Conservation (phyloP, 2,888 invertebrate species). For the Cephus pygmeus region DNA sequence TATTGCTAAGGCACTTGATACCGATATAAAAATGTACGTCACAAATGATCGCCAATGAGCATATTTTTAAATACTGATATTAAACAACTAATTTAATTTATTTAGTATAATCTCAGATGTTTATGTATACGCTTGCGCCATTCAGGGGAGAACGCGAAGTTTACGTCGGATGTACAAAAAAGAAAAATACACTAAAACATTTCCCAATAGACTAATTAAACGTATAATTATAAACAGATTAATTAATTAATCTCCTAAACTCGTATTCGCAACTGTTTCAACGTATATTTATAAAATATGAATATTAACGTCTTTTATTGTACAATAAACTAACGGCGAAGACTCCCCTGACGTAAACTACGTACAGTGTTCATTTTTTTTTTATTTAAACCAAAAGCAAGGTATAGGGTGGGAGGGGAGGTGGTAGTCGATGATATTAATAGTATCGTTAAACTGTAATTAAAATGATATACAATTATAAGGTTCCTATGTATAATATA, state of each 20-base stretch:
- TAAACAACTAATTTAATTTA: conserved; percentile 58
- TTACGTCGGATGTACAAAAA: too few species aligned
- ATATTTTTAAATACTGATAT: conserved; percentile 64
- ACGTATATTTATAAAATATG: too few species aligned
- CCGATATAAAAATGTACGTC: conserved; percentile 64
- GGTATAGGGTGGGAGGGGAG: conserved; percentile 30
- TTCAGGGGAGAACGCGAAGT: conserved; percentile 22
- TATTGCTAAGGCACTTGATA: conserved; percentile 65
- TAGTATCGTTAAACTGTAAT: conserved; percentile 46
- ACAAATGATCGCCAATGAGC: conserved; percentile 63
- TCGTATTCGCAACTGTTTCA: too few species aligned
- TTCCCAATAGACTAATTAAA: too few species aligned
- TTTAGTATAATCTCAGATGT: conserved; percentile 52
- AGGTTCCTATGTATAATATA: too few species aligned
- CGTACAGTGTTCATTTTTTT: conserved; percentile 24
- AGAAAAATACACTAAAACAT: too few species aligned
- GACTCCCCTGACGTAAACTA: conserved; percentile 34
- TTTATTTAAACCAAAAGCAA: conserved; percentile 52
- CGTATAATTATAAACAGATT: too few species aligned
- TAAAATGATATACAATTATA: conserved; percentile 27
- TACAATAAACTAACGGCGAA: too few species aligned
- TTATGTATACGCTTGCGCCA: conserved; percentile 34
- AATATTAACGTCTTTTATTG: too few species aligned
- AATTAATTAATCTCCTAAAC: too few species aligned
- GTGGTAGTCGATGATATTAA: conserved; percentile 35